Evolutionary conservation across 2,797 vertebrate genomes (phyloP), one percentile per base, ranked within the genome.

Genomic region (Anas georgica): DNA sequence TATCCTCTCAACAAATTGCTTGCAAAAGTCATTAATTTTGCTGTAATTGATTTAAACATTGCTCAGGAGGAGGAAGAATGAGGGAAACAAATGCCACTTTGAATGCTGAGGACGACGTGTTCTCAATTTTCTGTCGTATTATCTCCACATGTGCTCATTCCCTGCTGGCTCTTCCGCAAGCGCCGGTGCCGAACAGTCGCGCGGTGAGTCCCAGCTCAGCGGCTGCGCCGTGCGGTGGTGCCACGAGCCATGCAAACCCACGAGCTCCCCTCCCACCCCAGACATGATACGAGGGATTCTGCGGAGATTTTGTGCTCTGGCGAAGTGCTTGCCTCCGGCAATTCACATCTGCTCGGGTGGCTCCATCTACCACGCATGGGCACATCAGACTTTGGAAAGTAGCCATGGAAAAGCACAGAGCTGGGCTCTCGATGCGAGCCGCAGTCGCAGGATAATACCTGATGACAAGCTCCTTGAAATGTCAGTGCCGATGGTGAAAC

Each of bases 1-100:
- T 70, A 31, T 82, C 83, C 83, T 79, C 90, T 88, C 52, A 74
- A 74, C 82, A 89, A 83, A 86, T 86, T 63, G 60, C 75, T 95
- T 72, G 35, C 37, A 2, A 67, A 89, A 90, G 64, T 92, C 76
- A 91, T 95, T 94, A 79, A 58, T 95, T 97, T 85, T 73, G 78
- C 70, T 86, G 68, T 95, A 95, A 95, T 91, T 95, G 77, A 94
- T 81, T 93, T 91, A 91, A 93, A 72, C 16, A 0, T 88, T 75
- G 26, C 89, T 83, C 69, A 70, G 84, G 92, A 86, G 77, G 81
- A 88, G 58, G 58, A 90, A 58, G 60, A 90, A 77, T 86, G 21
- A 86, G 60, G 68, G 69, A 91, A 93, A 83, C 18, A 66, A 73
- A 9, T 86, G 46, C 22, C 31, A 59, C 54, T 74, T n/a, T 1